Evolutionary conservation across 1,140 invertebrate species (phyloP), one percentile per base, ranked within the genome.

Genomic region (Bombus breviceps): DNA sequence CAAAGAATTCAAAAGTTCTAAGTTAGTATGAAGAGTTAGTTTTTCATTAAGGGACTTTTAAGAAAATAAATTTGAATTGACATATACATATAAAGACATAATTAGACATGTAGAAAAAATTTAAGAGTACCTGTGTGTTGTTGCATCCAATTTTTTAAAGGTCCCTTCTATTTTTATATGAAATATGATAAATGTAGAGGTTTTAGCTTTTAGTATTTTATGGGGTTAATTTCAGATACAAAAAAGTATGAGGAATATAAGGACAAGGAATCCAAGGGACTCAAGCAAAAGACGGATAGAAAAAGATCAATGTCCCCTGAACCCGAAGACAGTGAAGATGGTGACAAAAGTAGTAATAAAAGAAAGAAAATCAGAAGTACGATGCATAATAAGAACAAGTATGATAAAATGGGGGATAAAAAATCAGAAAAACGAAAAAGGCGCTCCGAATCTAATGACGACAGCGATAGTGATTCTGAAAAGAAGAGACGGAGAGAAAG

Each of bases 1-100:
- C 96, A 18, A 97, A 97, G 93, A 97, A 97, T 91, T 97, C 97
- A 2, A 98, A 98, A 96, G 96, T 98, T 84, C 95, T 98, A 94
- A 98, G 97, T 98, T 96, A 96, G 97, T 97, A 88, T 90, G 37
- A 85, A 89, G 59, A 66, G 78, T 71, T 43, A 71, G 83, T 34
- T 76, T n/a, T 28, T 47, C 12, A 75, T 28, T 78, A 82, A 87
- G 87, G 86, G 88, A 91, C 89, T 93, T 93, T 93, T 89, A 93
- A 93, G 91, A 86, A 47, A 84, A 86, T 81, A 68, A 53, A 28
- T 47, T 81, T 71, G 34, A 28, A 59, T 78, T 68, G 77, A 13
- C 18, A 72, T n/a, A 18, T 4, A 32, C 0, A 9, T 53, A 34
- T 66, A 57, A 47, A 39, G 32, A 28, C 13, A 72, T 28, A 76